Base-by-base conservation (phyloP, 2,888 invertebrate species). In the Chirona hameri region DNA sequence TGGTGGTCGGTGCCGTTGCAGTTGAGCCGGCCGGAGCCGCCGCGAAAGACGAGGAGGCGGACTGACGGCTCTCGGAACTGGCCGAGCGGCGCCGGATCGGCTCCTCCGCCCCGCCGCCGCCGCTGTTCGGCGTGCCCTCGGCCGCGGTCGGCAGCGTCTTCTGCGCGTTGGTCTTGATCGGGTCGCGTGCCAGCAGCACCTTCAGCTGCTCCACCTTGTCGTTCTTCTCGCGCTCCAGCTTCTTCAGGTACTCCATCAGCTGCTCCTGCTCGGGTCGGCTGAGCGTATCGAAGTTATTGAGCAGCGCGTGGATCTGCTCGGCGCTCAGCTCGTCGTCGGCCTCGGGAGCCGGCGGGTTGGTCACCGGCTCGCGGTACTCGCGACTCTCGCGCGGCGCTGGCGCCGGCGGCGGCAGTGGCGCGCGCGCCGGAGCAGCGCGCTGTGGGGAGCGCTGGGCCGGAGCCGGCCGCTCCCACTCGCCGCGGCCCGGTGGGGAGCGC, bases 251-350 rank as follows among this genome's bases (percentile, higher is more conserved):
- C 0, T 92, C 92, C 57, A 95, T 95, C 9, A 95, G 90, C 85
- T 93, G 93, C 87, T 94, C 93, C 86, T 95, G 95, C 87, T 95
- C 95, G 84, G 94, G 94, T 0, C 92, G 91, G 0, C 93, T 93
- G 24, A 95, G 88, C 86, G 94, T 94, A 87, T 94, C 94, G 85
- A 93, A 93, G 87, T 95, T 95, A 87, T 94, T 93, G 83, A 95
- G 87, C 1, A 95, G 88, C 0, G 93, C 93, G 87, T 95, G 94
- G 81, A 95, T 88, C 86, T 95, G 95, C 0, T 93, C 92, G 87
- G 95, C 94, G 0, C 94, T 94, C 15, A 95, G 89, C 29, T 85
- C 85, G 9, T 84, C 85, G 48, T 72, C 60, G 3, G 39, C 81
- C 57, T 83, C 80, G 12, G 60, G 83, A 10, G 81, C 65, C 18